These are phyloP conservation scores for Shargacucullia verbasci DNA, from an alignment of 2,888 invertebrate species.

Conservation along the genomic window DNA sequence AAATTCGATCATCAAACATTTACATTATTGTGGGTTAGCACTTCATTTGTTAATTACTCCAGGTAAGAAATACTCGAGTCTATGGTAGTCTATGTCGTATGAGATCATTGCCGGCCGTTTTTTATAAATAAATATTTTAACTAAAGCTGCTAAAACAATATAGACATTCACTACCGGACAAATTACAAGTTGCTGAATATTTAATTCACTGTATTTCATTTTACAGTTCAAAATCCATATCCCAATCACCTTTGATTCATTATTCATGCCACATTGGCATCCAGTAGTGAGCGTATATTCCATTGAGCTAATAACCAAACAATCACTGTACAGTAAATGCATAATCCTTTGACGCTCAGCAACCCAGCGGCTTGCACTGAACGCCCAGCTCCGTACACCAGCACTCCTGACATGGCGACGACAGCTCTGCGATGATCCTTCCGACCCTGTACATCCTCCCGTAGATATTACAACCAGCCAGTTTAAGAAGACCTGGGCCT, in stretches of 20 bases:
- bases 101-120: conserved; percentile 75
- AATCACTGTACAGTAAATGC: conserved; percentile 64
- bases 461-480: conserved; percentile 97
- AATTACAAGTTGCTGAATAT: not conserved
- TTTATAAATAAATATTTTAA: conserved; percentile 62
- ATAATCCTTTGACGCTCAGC: conserved; percentile 33
- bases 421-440: conserved; percentile 94
- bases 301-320: conserved; percentile 42
- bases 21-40: not conserved
- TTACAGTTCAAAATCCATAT: too few relatives aligned
- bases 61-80: conserved; percentile 39
- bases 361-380: conserved; percentile 90
- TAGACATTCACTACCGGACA: conserved; percentile 37
- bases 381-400: conserved; percentile 96
- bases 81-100: conserved; percentile 58
- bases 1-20: too few relatives aligned
- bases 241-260: not conserved
- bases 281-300: conserved; percentile 47
- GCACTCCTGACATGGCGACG: conserved; percentile 94
- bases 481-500: conserved; percentile 90
- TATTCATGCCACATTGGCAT: not conserved
- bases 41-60: conserved; percentile 4
- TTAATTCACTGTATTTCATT: too few relatives aligned
- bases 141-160: conserved; percentile 41
- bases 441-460: conserved; percentile 96